A percentile compares a stretch with the other conserved stretches of the same genome.
Evolutionary conservation across 1,140 invertebrate species (phyloP).

Genomic region (Euglossa dilemma): DNA sequence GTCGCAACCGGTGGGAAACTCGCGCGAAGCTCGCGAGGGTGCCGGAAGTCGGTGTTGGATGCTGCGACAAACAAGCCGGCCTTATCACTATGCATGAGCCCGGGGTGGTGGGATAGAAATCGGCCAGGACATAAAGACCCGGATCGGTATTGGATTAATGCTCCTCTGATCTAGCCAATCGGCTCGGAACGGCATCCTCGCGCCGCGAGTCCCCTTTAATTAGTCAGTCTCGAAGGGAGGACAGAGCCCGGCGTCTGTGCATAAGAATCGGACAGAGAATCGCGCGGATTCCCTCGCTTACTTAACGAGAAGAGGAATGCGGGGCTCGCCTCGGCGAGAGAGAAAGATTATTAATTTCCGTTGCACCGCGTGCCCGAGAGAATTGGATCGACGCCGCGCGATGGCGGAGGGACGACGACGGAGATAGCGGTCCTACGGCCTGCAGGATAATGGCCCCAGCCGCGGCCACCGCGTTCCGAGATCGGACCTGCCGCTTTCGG

Average conservation of each 20-base stretch:
- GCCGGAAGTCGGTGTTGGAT: background rate
- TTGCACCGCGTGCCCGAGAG: conserved; percentile 68
- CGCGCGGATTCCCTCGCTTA: conserved; percentile 66
- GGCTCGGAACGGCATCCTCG: conserved; percentile 47
- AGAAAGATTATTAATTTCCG: conserved; percentile 77
- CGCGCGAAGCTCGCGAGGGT: too few species aligned
- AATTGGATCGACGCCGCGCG: conserved; percentile 72
- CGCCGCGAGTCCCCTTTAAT: conserved; percentile 65
- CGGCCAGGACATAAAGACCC: conserved; percentile 29
- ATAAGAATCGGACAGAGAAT: conserved; percentile 64
- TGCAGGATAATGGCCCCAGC: conserved; percentile 55
- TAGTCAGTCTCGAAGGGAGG: conserved; percentile 63
- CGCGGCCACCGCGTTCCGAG: conserved; percentile 1
- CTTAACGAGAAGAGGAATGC: conserved; percentile 51
- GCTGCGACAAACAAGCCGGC: background rate
- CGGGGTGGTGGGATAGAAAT: conserved; percentile 16
- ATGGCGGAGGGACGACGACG: conserved; percentile 48
- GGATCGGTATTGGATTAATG: conserved; percentile 63
- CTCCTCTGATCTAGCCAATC: conserved; percentile 6
- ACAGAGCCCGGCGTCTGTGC: conserved; percentile 38
- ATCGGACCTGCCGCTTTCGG: background rate
- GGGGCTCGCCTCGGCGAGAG: conserved; percentile 47
- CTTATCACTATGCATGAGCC: conserved; percentile 37
- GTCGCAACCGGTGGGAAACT: too few species aligned
- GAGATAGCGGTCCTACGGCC: conserved; percentile 53